Percentiles rank a stretch among this genome's conserved stretches.
Evolutionary conservation across 2,113 vertebrate species (phyloP).

Genomic region (Riparia riparia): DNA sequence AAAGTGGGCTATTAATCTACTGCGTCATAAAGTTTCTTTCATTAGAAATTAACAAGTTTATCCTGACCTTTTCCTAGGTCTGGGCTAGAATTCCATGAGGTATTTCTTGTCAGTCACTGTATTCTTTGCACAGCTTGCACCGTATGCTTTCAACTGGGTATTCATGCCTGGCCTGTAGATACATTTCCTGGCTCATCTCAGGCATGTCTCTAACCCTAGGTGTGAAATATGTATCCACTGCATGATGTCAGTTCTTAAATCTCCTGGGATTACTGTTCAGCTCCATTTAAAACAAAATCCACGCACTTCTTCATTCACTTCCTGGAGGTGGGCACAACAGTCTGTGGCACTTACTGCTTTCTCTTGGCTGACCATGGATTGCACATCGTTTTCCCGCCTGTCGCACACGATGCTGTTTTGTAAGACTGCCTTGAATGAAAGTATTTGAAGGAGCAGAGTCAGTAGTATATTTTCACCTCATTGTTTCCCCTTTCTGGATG

Average conservation of each 20-base stretch:
- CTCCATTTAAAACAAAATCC: slow-evolving; percentile 43
- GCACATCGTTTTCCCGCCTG: neutral
- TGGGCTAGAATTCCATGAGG: slow-evolving; percentile 24
- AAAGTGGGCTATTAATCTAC: neutral
- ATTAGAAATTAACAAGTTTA: neutral
- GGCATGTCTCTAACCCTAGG: slow-evolving; percentile 57
- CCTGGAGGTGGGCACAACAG: neutral
- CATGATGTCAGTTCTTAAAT: slow-evolving; percentile 51
- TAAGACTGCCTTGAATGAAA: neutral
- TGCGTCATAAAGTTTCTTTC: neutral
- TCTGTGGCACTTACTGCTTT: neutral
- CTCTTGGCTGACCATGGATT: neutral
- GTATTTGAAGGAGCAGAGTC: neutral
- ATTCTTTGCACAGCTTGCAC: neutral
- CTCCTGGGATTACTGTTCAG: slow-evolving; percentile 42
- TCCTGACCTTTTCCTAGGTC: slow-evolving; percentile 29
- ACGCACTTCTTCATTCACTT: slow-evolving; percentile 12
- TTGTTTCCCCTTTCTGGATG: neutral
- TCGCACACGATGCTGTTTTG: neutral
- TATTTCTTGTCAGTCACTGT: slow-evolving; percentile 17
- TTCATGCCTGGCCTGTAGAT: slow-evolving; percentile 54
- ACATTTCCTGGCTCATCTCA: slow-evolving; percentile 64
- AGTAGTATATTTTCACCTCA: neutral
- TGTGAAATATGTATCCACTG: slow-evolving; percentile 46
- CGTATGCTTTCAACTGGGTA: slow-evolving; percentile 17